A percentile compares a stretch with the other conserved stretches of the same genome.
phyloP scores from a whole-genome alignment of 92 coral and sea anemone genomes.

The Meandrina meandrites region DNA sequence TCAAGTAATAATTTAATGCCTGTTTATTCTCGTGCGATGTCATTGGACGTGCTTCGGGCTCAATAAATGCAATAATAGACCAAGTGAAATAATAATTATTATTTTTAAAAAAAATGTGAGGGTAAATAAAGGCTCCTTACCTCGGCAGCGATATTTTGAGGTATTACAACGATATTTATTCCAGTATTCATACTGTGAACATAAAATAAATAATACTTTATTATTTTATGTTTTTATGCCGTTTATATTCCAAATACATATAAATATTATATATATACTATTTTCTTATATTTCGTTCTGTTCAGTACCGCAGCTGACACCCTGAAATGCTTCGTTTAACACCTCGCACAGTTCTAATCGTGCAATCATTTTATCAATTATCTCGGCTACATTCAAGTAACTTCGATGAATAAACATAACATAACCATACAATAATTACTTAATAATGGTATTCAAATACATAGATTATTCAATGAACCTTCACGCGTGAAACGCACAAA shows the following conservation, averaged over 20 bases:
- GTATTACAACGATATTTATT: constrained; percentile 43
- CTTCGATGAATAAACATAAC: background rate
- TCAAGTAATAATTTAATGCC: background rate
- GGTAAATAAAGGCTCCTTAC: no score
- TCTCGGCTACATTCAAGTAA: background rate
- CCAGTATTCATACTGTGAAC: constrained; percentile 52
- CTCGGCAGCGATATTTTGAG: constrained; percentile 33
- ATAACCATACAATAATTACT: background rate
- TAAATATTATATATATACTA: no score
- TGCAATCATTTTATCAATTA: background rate
- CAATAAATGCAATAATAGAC: background rate
- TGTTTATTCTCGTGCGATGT: no score
- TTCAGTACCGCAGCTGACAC: background rate
- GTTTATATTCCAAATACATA: no score
- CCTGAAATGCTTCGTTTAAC: no score
- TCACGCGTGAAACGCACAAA: background rate
- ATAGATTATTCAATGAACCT: background rate
- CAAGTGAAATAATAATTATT: no score
- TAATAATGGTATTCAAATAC: background rate
- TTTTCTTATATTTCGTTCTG: no score
- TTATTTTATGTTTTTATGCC: no score
- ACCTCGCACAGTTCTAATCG: background rate
- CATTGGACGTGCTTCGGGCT: no score
- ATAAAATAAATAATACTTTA: background rate
- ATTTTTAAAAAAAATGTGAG: no score